These are phyloP conservation scores for Acanthaster planci DNA, from an alignment of 35 echinoderm and acorn worm species.

Conservation along the genomic window DNA sequence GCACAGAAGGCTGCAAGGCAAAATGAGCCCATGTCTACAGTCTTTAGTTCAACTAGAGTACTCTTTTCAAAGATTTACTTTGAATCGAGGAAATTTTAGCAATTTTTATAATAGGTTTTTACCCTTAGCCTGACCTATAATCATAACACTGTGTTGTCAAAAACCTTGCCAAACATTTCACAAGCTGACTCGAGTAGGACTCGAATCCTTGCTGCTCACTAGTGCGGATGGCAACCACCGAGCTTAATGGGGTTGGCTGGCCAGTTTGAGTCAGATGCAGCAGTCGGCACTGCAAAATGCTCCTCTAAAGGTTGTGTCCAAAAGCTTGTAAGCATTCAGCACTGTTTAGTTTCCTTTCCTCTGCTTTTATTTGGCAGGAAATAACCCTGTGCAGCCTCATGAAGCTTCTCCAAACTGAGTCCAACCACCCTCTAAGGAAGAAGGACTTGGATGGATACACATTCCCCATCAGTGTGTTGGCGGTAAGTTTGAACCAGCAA, in stretches of 20 bases:
- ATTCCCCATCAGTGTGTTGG: constrained; percentile 39
- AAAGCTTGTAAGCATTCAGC: not conserved
- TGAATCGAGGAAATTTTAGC: no score
- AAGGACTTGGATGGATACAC: not conserved
- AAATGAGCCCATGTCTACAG: no score
- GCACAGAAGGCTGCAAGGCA: no score
- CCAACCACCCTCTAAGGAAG: constrained; percentile 46
- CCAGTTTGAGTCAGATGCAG: no score
- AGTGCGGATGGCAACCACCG: not conserved
- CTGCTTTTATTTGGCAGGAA: constrained; percentile 35
- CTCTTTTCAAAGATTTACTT: no score
- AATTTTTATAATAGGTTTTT: no score
- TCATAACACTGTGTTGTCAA: no score
- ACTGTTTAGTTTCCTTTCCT: not conserved
- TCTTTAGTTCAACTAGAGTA: no score
- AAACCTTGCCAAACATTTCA: not conserved
- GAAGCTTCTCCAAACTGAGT: constrained; percentile 60
- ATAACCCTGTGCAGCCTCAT: constrained; percentile 60
- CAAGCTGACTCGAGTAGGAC: no score
- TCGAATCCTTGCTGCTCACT: not conserved
- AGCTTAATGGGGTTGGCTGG: not conserved
- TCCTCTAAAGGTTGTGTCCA: not conserved
- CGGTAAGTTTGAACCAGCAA: not conserved
- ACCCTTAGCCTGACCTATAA: no score
- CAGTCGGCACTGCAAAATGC: not conserved